A percentile compares a stretch with the other conserved stretches of the same genome.
These are phyloP conservation scores for Chionomys nivalis DNA, from an alignment of 2,113 vertebrate species.

Conservation along the genomic window DNA sequence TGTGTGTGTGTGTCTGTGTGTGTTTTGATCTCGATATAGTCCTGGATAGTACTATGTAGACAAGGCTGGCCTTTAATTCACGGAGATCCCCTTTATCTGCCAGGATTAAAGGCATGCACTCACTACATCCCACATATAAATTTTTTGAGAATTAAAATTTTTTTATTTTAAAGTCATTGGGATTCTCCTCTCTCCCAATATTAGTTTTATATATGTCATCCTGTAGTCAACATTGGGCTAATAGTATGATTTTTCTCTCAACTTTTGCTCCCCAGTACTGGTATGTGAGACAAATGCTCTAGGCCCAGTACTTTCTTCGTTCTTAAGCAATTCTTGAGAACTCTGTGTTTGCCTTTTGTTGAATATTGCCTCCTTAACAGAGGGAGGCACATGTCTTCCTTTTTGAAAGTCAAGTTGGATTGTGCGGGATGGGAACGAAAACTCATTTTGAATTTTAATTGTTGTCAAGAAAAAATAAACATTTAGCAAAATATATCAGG, in stretches of 20 bases:
- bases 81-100: not conserved
- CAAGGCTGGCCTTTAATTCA: too few relatives aligned
- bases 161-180: constrained; percentile 33
- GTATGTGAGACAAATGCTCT: not conserved
- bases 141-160: constrained; percentile 43
- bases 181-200: not conserved
- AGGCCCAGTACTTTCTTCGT: not conserved
- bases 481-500: not conserved
- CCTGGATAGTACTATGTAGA: too few relatives aligned
- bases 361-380: not conserved
- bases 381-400: not conserved
- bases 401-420: not conserved
- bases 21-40: too few relatives aligned
- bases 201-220: not conserved
- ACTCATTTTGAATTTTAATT: constrained; percentile 37
- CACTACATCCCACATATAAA: not conserved
- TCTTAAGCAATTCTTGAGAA: not conserved
- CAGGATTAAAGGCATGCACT: not conserved
- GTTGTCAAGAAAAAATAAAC: constrained; percentile 26
- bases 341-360: not conserved
- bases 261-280: not conserved
- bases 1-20: too few relatives aligned
- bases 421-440: not conserved
- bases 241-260: not conserved
- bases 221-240: not conserved